A percentile compares a stretch with the other conserved stretches of the same genome.
Evolutionary conservation across 92 coral and sea anemone genomes (phyloP).

Genomic region (Heliopora coerulea): DNA sequence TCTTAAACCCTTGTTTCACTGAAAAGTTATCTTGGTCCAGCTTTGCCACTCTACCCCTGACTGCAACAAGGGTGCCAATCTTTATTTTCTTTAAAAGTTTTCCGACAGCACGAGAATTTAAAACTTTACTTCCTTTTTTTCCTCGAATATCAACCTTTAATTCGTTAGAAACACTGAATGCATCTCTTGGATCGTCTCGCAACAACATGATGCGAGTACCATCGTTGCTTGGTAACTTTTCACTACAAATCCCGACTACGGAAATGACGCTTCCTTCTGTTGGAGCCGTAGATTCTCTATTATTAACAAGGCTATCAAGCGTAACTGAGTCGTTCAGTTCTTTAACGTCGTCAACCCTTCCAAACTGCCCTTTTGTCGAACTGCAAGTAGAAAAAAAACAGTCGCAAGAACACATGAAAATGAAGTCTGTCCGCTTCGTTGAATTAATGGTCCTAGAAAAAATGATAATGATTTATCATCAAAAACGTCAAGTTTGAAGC

Average conservation of each 20-base stretch:
- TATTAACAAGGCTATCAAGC: slow-evolving; percentile 40
- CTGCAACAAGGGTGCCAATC: slow-evolving; percentile 41
- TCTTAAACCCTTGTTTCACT: slow-evolving; percentile 26
- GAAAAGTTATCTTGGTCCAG: slow-evolving; percentile 33
- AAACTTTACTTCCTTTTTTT: slow-evolving; percentile 25
- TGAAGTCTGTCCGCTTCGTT: background rate
- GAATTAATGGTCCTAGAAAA: background rate
- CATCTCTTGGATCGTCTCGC: slow-evolving; percentile 51
- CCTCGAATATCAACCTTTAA: slow-evolving; percentile 59
- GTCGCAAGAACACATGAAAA: background rate
- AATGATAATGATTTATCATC: no score
- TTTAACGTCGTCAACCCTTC: slow-evolving; percentile 48
- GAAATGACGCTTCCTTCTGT: slow-evolving; percentile 38
- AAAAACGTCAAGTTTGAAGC: no score
- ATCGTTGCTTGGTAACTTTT: slow-evolving; percentile 45
- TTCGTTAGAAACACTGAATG: slow-evolving; percentile 31
- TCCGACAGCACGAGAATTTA: slow-evolving; percentile 41
- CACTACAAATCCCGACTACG: slow-evolving; percentile 56
- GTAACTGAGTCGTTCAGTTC: slow-evolving; percentile 24
- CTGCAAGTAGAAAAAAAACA: background rate
- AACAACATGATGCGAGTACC: slow-evolving; percentile 48
- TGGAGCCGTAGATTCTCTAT: slow-evolving; percentile 23
- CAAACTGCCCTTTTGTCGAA: slow-evolving; percentile 53
- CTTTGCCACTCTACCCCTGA: slow-evolving; percentile 61
- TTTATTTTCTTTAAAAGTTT: slow-evolving; percentile 42